Evolutionary conservation across 2,888 invertebrate genomes (phyloP), one percentile per base, ranked within the genome.

Genomic region (Rhabditoides inermis): DNA sequence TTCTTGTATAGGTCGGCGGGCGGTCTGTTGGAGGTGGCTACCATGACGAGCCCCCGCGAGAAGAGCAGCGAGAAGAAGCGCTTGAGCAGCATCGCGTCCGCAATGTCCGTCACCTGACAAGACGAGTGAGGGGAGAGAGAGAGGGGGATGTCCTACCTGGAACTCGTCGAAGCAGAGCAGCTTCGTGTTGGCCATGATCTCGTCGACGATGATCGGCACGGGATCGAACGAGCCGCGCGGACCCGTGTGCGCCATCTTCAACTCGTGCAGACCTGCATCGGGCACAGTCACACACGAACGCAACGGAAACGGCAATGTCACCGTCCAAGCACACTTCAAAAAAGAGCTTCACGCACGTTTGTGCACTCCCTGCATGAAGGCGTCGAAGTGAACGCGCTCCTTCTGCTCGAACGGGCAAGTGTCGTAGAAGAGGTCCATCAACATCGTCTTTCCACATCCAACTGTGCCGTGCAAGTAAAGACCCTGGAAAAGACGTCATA

Each of bases 31-130:
- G 94, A 94, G 1, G 98, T 98, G 22, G 94, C 94, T 49, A 98
- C 84, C 47, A 95, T 85, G 51, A 95, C 85, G 65, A 90, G 86
- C 25, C 95, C 94, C 75, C 85, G 84, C 60, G 86, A 83, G 53
- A 73, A 98, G 1, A 98, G 81, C 76, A 89, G 87, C 0, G 90
- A 90, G 75, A 98, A 98, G 39, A 98, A 82, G 49, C 91, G 83
- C 79, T 92, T 95, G 53, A 98, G 81, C 75, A 98, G 88, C 95
- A 98, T 95, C 1, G 98, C 98, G 83, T 98, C 98, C 15, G 90
- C 98, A 75, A 98, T 91, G 78, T 98, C 95, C 49, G 95, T 95
- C 20, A 91, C 88, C 84, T 98, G 92, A 81, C n/a, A n/a, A n/a
- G 40, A 40, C 20, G 40, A n/a, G 18, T 20, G 20, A 12, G 18